Evolutionary conservation across 2,797 vertebrate genomes (phyloP).

Genomic region (Serranus cabrilla): DNA sequence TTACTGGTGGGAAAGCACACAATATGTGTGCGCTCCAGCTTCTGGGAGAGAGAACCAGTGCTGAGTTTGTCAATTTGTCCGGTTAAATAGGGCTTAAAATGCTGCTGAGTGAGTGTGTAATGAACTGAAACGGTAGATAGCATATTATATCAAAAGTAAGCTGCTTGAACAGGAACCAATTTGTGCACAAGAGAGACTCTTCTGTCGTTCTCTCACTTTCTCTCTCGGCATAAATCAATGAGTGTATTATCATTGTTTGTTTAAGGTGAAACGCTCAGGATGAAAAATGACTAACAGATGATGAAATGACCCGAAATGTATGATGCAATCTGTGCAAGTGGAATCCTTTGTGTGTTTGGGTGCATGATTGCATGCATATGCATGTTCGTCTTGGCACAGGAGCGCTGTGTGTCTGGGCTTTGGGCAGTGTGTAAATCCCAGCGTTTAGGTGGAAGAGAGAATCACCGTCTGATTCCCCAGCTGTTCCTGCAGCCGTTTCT

Average conservation of each 20-base stretch:
- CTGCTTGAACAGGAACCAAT: constrained; percentile 49
- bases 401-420: constrained; percentile 62
- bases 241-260: constrained; percentile 64
- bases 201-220: constrained; percentile 21
- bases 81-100: constrained; percentile 51
- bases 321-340: constrained; percentile 73
- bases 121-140: constrained; percentile 44
- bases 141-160: constrained; percentile 40
- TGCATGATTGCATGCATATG: constrained; percentile 74
- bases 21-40: not conserved
- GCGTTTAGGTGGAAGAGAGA: constrained; percentile 60
- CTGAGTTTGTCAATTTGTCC: constrained; percentile 26
- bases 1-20: not conserved
- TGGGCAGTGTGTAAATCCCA: constrained; percentile 68
- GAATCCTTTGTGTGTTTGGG: constrained; percentile 63
- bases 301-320: constrained; percentile 79
- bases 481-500: constrained; percentile 69
- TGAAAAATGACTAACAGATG: constrained; percentile 71
- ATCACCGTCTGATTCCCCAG: constrained; percentile 70
- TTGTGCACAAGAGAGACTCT: constrained; percentile 41
- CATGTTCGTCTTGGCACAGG: constrained; percentile 72
- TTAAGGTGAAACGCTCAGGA: constrained; percentile 63
- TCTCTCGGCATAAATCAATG: constrained; percentile 51
- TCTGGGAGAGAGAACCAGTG: not conserved
- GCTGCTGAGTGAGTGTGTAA: constrained; percentile 38